Conservation (phyloP, 2,888 invertebrate genomes). For the Pimpla rufipes region DNA sequence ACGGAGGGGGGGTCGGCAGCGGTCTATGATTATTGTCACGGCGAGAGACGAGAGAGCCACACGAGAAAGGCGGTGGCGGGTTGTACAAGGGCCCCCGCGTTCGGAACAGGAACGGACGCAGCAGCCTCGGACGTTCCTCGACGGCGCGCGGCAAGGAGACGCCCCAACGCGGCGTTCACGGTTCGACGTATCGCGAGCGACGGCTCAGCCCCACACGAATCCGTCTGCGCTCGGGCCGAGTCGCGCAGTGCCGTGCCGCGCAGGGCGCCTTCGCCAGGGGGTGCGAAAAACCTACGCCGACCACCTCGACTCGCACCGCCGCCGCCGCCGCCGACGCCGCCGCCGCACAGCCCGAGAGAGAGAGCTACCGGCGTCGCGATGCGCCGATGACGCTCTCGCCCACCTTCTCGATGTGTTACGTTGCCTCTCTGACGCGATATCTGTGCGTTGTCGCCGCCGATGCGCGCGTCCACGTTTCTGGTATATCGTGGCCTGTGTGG, state of each 20-base stretch:
- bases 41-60: constrained; percentile 23
- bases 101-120: constrained; percentile 68
- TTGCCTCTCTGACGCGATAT: neutral
- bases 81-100: constrained; percentile 52
- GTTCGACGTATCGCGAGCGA: constrained; percentile 83
- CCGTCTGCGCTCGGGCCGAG: constrained; percentile 80
- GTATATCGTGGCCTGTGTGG: too few relatives aligned
- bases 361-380: constrained; percentile 62
- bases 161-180: constrained; percentile 83
- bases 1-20: too few relatives aligned
- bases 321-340: neutral
- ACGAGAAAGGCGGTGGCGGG: constrained; percentile 38
- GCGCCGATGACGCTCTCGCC: constrained; percentile 60
- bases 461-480: neutral
- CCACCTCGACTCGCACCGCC: neutral
- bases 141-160: constrained; percentile 82
- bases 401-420: constrained; percentile 4
- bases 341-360: constrained; percentile 14
- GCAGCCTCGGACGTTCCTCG: constrained; percentile 79
- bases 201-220: constrained; percentile 78
- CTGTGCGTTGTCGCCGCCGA: neutral
- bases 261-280: constrained; percentile 56
- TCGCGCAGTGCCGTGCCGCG: constrained; percentile 82
- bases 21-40: constrained; percentile 17
- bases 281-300: constrained; percentile 25